Base-by-base conservation (phyloP, 2,113 vertebrate genomes). In the Rhegmatorhina hoffmannsi region DNA sequence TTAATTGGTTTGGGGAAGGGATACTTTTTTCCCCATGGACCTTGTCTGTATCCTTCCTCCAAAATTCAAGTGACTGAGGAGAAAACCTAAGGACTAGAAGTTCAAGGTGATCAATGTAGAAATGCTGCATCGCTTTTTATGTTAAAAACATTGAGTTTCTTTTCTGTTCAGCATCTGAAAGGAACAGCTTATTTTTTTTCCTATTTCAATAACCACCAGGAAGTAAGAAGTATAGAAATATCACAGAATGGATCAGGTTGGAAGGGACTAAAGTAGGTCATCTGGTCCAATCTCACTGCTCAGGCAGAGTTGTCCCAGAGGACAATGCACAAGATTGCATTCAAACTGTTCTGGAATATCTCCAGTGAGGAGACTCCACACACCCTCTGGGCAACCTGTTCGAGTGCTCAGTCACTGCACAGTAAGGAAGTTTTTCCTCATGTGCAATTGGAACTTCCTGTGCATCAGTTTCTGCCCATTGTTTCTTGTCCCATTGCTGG, bases 391-490 rank as follows among this genome's bases (percentile, higher is more conserved):
- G 5, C 7, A 12, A 6, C 23, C 17, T 33, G 11, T 56, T 40
- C n/a, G 11, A 25, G 17, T 49, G 19, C 4, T 4, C 1, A 1
- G 25, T 49, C 70, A 55, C 47, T 34, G 55, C 40, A 43, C 14
- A 56, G 25, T 1, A 6, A 28, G 23, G 31, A 34, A 49, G 0
- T 13, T 84, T 8, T 70, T 43, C 40, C 34, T 44, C 34, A 2
- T 20, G 17, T 36, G 26, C 56, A 9, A 10, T 4, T 33, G 43
- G 8, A 77, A 33, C 2, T 9, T 33, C 5, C 31, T 40, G 34
- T 1, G 14, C 31, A 55, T 69, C 56, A 8, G 0, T 56, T 55
- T 0, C 25, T 83, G 33, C 11, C 46, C 1, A 0, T 10, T 1
- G 15, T 14, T 7, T 9, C 26, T 24, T 70, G 34, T 50, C 56